phyloP scores from a whole-genome alignment of 2,113 vertebrate species.

The Helogale parvula region DNA sequence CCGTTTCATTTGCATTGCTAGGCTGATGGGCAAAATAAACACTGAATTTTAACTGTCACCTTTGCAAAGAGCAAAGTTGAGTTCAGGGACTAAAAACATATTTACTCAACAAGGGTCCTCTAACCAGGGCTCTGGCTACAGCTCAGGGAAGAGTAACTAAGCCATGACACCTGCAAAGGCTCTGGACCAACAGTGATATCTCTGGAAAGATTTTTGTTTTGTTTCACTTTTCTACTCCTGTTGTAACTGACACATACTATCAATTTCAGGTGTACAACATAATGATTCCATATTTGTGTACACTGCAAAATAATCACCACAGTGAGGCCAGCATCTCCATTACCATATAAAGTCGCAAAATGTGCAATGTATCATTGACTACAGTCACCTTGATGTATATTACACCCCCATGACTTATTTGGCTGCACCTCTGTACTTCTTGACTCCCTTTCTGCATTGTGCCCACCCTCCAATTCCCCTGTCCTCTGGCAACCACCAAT shows the following conservation, averaged over 20 bases:
- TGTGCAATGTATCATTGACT: not conserved
- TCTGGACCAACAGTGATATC: not conserved
- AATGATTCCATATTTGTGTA: not conserved
- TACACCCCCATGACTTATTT: not conserved
- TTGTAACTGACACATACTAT: not conserved
- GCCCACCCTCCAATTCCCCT: not conserved
- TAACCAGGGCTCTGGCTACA: not conserved
- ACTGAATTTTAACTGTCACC: not conserved
- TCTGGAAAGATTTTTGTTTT: not conserved
- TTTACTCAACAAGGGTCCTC: not conserved
- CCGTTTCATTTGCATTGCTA: fast-evolving
- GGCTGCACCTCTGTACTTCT: not conserved
- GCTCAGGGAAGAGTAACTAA: not conserved
- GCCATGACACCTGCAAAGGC: not conserved
- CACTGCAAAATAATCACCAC: not conserved
- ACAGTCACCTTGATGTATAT: not conserved
- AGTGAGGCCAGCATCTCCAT: not conserved
- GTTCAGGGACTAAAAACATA: not conserved
- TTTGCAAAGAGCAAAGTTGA: not conserved
- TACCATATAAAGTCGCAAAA: not conserved
- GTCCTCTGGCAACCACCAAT: not conserved
- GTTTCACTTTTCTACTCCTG: no score
- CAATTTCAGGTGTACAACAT: not conserved
- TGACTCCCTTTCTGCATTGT: not conserved
- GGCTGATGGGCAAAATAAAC: not conserved